Base-by-base conservation (phyloP, 2,113 vertebrate species). In the Cyprinodon tularosa region DNA sequence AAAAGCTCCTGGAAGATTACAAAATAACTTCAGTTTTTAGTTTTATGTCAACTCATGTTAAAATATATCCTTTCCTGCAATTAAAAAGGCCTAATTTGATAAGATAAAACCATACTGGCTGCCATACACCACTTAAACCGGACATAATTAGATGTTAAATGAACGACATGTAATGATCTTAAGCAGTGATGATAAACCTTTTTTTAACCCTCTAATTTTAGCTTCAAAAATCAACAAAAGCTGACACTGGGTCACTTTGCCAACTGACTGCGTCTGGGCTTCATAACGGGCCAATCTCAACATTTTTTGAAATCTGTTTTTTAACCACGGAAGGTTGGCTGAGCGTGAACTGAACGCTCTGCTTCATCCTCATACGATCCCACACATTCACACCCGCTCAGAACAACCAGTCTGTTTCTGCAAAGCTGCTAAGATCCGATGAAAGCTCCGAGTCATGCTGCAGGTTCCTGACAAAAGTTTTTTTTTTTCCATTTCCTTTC, bases 291-390 rank as follows among this genome's bases (percentile, higher is more conserved):
- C 68, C 74, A 61, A 72, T 71, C 67, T 72, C 48, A 38, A 68
- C 71, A 68, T 83, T 86, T 85, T 76, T 57, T 20, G 47, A 62
- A 47, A 67, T 83, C 89, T 87, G 85, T 88, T 88, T 88, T 88
- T 84, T 76, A 85, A 42, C 82, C 10, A 9, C 8, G 53, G 57
- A 84, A 53, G 70, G 73, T 77, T 68, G 80, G 76, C 61, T 12
- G 82, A 88, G 86, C 72, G 69, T 84, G 79, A 88, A 80, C 68
- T 74, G 74, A 84, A 80, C 57, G 66, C 73, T 79, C 72, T 12
- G 66, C 70, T 64, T 74, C 77, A 72, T 77, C 80, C 76, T 85
- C 76, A 15, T 73, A 66, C 44, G 10, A 68, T 71, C 77, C 77
- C 81, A 81, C 74, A 82, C 72, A 64, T 77, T 81, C 86, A 84